These are phyloP conservation scores for Parapsyche elsis DNA, from an alignment of 1,140 invertebrate genomes.

Conservation along the genomic window DNA sequence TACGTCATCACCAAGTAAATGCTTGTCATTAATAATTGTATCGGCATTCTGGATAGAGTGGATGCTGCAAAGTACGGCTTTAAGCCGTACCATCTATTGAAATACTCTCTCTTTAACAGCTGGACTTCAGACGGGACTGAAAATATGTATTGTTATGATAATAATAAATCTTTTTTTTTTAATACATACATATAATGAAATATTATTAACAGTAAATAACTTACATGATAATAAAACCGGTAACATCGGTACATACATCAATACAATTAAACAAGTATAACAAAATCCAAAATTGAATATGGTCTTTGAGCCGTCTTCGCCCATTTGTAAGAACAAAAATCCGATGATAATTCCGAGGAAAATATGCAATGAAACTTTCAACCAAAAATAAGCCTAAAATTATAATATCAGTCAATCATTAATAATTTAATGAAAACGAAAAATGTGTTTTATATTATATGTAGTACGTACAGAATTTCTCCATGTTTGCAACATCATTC, in stretches of 20 bases:
- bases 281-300: conserved; percentile 87
- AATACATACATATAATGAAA: background rate
- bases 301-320: conserved; percentile 81
- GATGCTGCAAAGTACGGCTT: conserved; percentile 91
- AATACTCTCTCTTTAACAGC: conserved; percentile 88
- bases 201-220: conserved; percentile 57
- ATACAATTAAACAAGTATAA: conserved; percentile 79
- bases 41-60: conserved; percentile 78
- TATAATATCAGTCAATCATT: conserved; percentile 32
- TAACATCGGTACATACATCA: conserved; percentile 84
- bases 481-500: conserved; percentile 79
- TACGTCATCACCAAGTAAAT: conserved; percentile 87
- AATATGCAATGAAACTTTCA: conserved; percentile 75
- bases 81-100: conserved; percentile 94
- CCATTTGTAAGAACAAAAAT: conserved; percentile 75
- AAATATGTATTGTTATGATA: conserved; percentile 53
- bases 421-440: too few relatives aligned
- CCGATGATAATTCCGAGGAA: conserved; percentile 79
- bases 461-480: conserved; percentile 80
- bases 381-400: conserved; percentile 76
- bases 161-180: background rate
- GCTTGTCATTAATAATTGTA: conserved; percentile 77
- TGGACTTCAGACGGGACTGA: conserved; percentile 90
- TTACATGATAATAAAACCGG: conserved; percentile 82
- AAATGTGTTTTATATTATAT: background rate